These are phyloP conservation scores for Kuschelorhynchus macadamiae DNA, from an alignment of 2,888 invertebrate species.

Conservation along the genomic window DNA sequence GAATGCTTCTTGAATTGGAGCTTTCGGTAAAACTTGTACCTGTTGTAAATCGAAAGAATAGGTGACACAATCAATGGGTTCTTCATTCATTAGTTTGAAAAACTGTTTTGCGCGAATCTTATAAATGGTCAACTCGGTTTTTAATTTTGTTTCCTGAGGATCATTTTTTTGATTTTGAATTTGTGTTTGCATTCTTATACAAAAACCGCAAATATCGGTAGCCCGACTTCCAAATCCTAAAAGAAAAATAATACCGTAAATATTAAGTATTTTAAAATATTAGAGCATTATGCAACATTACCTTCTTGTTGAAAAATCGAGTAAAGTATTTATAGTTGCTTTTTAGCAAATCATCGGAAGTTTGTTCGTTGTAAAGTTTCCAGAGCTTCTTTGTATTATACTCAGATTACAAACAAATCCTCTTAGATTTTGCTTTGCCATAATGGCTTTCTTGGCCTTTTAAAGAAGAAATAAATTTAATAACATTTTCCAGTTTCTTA, in stretches of 20 bases:
- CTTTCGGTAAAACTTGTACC: slow-evolving; percentile 37
- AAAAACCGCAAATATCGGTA: slow-evolving; percentile 30
- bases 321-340: slow-evolving; percentile 27
- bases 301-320: slow-evolving; percentile 44
- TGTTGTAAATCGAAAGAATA: slow-evolving; percentile 35
- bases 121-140: not conserved
- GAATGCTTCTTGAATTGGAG: slow-evolving; percentile 46
- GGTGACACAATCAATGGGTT: not conserved
- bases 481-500: slow-evolving; percentile 15
- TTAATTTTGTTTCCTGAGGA: slow-evolving; percentile 1
- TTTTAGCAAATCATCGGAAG: slow-evolving; percentile 22
- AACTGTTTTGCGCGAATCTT: slow-evolving; percentile 3
- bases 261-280: too few species aligned
- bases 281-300: slow-evolving; percentile 23
- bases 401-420: slow-evolving; percentile 13
- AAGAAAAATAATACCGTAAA: not conserved
- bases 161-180: slow-evolving; percentile 26
- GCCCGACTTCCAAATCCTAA: slow-evolving; percentile 42
- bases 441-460: slow-evolving; percentile 39
- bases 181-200: slow-evolving; percentile 31
- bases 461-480: slow-evolving; percentile 25
- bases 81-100: slow-evolving; percentile 7
- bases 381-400: slow-evolving; percentile 22
- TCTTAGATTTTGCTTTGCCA: slow-evolving; percentile 23
- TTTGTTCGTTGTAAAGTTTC: slow-evolving; percentile 23